Base-by-base conservation (phyloP, 2,113 vertebrate species). In the Halichoerus grypus region DNA sequence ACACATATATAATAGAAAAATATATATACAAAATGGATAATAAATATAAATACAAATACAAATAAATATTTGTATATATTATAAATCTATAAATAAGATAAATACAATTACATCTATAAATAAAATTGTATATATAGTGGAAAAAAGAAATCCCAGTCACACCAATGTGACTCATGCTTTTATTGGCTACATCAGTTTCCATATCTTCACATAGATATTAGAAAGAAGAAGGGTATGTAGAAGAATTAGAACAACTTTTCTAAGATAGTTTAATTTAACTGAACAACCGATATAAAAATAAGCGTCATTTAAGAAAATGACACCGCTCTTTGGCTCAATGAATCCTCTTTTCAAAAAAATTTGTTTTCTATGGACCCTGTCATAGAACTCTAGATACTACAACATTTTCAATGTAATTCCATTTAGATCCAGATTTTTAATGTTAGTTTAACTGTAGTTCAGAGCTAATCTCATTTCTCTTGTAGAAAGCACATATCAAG, bases 391-490 rank as follows among this genome's bases (percentile, higher is more conserved):
- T 94, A 71, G 46, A 85, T 76, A 19, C 31, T 33, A 42, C 49
- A 76, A 36, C 46, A 95, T 92, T 89, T 94, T 90, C 76, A 33
- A 59, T 11, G 3, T 65, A 69, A 53, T 26, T 88, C 24, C 36
- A 71, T 36, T 93, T 92, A 72, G 74, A 95, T 55, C 5, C 42
- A 74, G 79, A n/a, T 94, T 76, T 96, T 77, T 59, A 46, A 31
- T 91, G 26, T 95, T 91, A 63, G 51, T 80, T 63, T 95, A 91
- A 55, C 39, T 74, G 26, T 77, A 76, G 7, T 80, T 94, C 53
- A 55, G 61, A 93, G 28, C 21, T 95, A 82, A 88, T 92, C 67
- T 39, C 51, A 57, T 95, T 97, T 98, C 36, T 94, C 55, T 95
- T 71, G 96, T 26, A 96, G 91, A 67, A 91, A 87, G 59, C 21